Conservation (phyloP, 2,888 invertebrate genomes). For the Bombylius discolor region DNA sequence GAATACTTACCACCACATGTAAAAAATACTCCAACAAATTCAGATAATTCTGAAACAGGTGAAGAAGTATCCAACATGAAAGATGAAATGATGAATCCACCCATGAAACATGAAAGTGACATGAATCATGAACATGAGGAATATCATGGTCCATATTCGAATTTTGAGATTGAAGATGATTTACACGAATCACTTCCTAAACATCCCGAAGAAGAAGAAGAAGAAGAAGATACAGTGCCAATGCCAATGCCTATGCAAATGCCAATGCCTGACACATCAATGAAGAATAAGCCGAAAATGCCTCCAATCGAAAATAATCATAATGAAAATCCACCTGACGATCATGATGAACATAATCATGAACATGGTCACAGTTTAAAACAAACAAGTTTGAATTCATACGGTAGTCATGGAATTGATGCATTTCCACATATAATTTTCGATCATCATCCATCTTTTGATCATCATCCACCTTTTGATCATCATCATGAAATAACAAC, state of each 20-base stretch:
- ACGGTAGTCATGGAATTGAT: conserved; percentile 18
- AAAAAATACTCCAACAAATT: neutral
- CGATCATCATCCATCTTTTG: conserved; percentile 21
- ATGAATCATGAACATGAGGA: conserved; percentile 9
- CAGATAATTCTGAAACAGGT: neutral
- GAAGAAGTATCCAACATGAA: neutral
- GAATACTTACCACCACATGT: conserved; percentile 16
- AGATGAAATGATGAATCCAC: neutral
- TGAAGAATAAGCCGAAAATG: neutral
- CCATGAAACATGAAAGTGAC: too few species aligned
- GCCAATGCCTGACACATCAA: neutral
- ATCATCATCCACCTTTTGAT: conserved; percentile 22
- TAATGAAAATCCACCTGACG: conserved; percentile 18
- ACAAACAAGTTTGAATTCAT: conserved; percentile 9
- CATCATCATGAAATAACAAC: conserved; percentile 23
- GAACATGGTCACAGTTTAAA: conserved; percentile 16
- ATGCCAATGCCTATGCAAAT: neutral
- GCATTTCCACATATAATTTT: conserved; percentile 20
- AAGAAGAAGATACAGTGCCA: too few species aligned
- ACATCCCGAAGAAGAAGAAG: neutral
- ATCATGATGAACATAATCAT: conserved; percentile 25
- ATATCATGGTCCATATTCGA: neutral
- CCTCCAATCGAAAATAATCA: conserved; percentile 4
- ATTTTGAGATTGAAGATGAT: neutral
- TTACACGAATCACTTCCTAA: neutral